Conservation (phyloP, 2,113 vertebrate genomes). For the Misgurnus mizolepis region DNA sequence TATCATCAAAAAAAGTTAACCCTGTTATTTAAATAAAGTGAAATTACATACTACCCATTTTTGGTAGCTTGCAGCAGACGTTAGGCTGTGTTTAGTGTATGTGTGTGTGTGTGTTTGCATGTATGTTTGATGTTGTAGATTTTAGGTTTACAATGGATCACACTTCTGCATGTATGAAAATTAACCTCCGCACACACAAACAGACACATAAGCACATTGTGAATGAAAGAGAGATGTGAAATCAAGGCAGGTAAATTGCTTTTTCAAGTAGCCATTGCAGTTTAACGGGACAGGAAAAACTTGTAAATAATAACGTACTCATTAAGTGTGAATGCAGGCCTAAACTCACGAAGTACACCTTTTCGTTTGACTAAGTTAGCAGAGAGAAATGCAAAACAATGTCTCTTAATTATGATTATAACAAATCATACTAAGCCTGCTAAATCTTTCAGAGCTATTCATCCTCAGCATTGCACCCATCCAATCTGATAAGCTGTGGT, state of each 20-base stretch:
- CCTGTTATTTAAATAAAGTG: slow-evolving; percentile 46
- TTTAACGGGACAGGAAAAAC: too few relatives aligned
- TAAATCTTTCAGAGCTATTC: neutral
- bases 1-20: slow-evolving; percentile 46
- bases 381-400: neutral
- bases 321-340: too few relatives aligned
- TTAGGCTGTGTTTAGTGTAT: neutral
- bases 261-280: too few relatives aligned
- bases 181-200: neutral
- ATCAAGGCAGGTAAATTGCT: too few relatives aligned
- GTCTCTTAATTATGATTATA: neutral
- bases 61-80: slow-evolving; percentile 14
- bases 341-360: too few relatives aligned
- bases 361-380: neutral
- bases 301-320: too few relatives aligned
- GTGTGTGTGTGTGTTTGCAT: neutral
- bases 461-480: neutral
- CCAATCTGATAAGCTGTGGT: neutral
- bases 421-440: neutral
- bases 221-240: neutral
- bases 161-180: neutral
- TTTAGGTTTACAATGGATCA: neutral
- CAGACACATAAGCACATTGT: neutral
- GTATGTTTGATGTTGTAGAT: slow-evolving; percentile 14
- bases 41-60: slow-evolving; percentile 42